Conservation (phyloP, 2,113 vertebrate genomes). For the Campylomormyrus tamandua region DNA sequence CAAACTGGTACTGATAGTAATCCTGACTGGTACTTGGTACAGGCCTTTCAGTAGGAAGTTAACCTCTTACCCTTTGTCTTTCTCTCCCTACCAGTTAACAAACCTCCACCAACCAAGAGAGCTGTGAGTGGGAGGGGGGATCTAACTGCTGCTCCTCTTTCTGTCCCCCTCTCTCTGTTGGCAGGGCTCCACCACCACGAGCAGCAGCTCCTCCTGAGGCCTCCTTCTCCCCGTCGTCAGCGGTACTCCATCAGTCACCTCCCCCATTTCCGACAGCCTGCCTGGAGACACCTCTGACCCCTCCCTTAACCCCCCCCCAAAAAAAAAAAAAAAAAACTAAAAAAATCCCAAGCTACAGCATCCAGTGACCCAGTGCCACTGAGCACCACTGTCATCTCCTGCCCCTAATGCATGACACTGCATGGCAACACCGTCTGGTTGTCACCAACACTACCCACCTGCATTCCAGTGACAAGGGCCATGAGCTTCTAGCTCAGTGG, state of each 20-base stretch:
- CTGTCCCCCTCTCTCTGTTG: constrained; percentile 16
- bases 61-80: not conserved
- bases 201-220: constrained; percentile 56
- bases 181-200: constrained; percentile 40
- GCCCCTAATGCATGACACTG: constrained; percentile 32
- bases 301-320: not conserved
- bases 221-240: constrained; percentile 24
- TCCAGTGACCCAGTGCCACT: not conserved
- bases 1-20: not conserved
- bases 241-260: constrained; percentile 16
- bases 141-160: constrained; percentile 7
- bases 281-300: not conserved
- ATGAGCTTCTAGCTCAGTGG: not conserved
- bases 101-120: not conserved
- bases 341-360: not conserved
- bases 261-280: not conserved
- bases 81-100: not conserved
- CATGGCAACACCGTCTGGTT: constrained; percentile 43
- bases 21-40: not conserved
- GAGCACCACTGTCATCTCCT: not conserved
- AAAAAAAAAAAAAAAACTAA: not conserved
- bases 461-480: constrained; percentile 6
- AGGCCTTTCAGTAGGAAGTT: not conserved
- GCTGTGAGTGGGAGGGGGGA: constrained; percentile 16
- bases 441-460: constrained; percentile 13